These are phyloP conservation scores for Octonoba sinensis DNA, from an alignment of 2,888 invertebrate genomes.

Conservation along the genomic window DNA sequence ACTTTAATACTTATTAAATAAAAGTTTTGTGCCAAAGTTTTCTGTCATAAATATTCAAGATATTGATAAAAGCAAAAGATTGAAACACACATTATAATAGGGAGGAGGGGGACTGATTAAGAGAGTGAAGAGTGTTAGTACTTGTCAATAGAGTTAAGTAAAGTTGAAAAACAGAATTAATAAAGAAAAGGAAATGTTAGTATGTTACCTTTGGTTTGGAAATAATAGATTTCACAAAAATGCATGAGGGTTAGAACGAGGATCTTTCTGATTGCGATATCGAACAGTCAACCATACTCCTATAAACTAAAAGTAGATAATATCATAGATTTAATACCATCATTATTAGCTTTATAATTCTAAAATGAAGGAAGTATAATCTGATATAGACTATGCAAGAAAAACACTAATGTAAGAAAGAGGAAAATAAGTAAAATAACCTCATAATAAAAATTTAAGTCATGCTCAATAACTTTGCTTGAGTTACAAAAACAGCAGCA, in stretches of 20 bases:
- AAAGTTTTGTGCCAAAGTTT: too few relatives aligned
- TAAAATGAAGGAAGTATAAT: too few relatives aligned
- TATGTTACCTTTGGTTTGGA: constrained; percentile 50
- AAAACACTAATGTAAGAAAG: too few relatives aligned
- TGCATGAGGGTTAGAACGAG: constrained; percentile 95
- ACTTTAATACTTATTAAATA: too few relatives aligned
- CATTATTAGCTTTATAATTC: background rate
- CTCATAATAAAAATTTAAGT: too few relatives aligned
- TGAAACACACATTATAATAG: too few relatives aligned
- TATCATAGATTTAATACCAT: background rate
- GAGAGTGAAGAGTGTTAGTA: background rate
- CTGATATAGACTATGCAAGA: too few relatives aligned
- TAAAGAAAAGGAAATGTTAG: constrained; percentile 26
- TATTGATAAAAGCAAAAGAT: too few relatives aligned
- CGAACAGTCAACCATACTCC: constrained; percentile 97
- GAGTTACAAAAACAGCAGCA: too few relatives aligned
- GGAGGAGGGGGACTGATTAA: background rate
- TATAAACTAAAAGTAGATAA: constrained; percentile 82
- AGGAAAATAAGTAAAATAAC: too few relatives aligned
- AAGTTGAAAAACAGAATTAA: background rate
- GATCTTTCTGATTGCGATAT: constrained; percentile 98
- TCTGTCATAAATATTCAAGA: too few relatives aligned
- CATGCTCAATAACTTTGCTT: too few relatives aligned
- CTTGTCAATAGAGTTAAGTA: background rate
- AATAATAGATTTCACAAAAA: constrained; percentile 81